Evolutionary conservation across 2,888 invertebrate species (phyloP).

Genomic region (Lasiommata megera): DNA sequence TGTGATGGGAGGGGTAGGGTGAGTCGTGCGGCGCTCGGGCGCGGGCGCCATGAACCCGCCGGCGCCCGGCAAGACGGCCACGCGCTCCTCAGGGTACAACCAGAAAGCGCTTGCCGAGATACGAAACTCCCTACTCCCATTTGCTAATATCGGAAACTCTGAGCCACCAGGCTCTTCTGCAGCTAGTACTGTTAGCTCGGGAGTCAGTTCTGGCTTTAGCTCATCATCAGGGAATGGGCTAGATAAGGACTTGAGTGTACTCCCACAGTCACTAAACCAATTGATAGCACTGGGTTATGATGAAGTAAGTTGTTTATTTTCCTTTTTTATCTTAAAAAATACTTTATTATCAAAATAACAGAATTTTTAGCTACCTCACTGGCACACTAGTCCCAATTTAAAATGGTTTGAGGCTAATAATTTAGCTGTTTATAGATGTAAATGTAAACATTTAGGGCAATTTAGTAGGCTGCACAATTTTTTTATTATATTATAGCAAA

Average conservation of each 20-base stretch:
- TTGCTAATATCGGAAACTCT: constrained; percentile 84
- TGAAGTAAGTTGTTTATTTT: constrained; percentile 79
- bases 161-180: constrained; percentile 87
- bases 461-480: too few species aligned
- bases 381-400: too few species aligned
- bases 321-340: not conserved
- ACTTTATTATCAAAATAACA: too few species aligned
- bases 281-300: constrained; percentile 87
- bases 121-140: constrained; percentile 90
- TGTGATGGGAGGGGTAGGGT: constrained; percentile 80
- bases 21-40: constrained; percentile 78
- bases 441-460: too few species aligned
- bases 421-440: too few species aligned
- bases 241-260: constrained; percentile 84
- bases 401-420: too few species aligned
- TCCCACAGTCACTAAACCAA: constrained; percentile 84
- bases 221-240: constrained; percentile 80
- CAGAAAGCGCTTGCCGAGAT: constrained; percentile 94
- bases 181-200: constrained; percentile 86
- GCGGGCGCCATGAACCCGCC: constrained; percentile 84
- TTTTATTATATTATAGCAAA: too few species aligned
- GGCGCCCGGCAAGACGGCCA: constrained; percentile 83
- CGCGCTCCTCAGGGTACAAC: constrained; percentile 90
- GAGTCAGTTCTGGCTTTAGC: constrained; percentile 82
- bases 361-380: too few species aligned